Conservation (phyloP, 2,888 invertebrate species). For the Scrobipalpa costella region DNA sequence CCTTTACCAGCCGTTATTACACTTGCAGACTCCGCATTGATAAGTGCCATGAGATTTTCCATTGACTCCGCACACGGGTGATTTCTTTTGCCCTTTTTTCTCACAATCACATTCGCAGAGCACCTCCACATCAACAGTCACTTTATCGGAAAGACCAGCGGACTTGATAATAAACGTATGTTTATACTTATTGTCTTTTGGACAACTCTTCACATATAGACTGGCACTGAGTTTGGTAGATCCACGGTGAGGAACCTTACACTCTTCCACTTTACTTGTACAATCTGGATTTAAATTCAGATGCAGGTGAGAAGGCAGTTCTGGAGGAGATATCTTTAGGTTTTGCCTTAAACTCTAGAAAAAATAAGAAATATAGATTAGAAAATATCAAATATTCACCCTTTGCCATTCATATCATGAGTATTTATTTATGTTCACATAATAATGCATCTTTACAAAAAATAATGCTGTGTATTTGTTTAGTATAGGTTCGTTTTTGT, state of each 20-base stretch:
- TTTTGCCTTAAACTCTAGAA: background rate
- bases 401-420: too few relatives aligned
- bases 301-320: constrained; percentile 42
- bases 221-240: constrained; percentile 43
- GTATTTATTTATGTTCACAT: too few relatives aligned
- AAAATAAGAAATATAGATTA: background rate
- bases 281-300: constrained; percentile 51
- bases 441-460: too few relatives aligned
- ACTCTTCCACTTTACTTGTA: constrained; percentile 39
- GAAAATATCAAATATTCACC: too few relatives aligned
- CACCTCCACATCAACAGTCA: constrained; percentile 85
- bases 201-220: constrained; percentile 49
- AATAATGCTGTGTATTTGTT: too few relatives aligned
- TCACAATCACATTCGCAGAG: constrained; percentile 90
- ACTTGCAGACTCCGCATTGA: constrained; percentile 85
- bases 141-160: constrained; percentile 84
- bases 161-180: constrained; percentile 60
- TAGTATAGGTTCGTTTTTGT: too few relatives aligned
- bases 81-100: constrained; percentile 49
- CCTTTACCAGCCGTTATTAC: constrained; percentile 61
- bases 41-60: constrained; percentile 62
- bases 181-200: constrained; percentile 28
- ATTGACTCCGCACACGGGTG: constrained; percentile 55
- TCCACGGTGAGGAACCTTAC: constrained; percentile 37
- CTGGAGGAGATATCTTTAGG: background rate